Conservation (phyloP, 2,888 invertebrate genomes). For the Phyto melanocephala region DNA sequence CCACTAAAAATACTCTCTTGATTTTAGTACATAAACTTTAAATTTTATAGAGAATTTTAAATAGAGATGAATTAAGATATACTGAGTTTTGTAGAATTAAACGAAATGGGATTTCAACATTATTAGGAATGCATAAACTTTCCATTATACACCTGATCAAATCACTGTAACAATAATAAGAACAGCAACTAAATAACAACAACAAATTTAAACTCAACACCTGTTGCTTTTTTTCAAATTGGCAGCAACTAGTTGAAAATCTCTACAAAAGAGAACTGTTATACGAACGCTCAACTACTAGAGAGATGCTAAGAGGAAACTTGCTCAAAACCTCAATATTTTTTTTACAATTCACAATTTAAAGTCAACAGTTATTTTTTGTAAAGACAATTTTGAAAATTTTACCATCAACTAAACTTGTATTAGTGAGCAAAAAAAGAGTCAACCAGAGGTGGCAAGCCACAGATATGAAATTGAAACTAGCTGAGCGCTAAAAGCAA, state of each 20-base stretch:
- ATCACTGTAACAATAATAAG: background rate
- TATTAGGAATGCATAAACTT: conserved; percentile 42
- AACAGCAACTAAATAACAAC: background rate
- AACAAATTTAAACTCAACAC: background rate
- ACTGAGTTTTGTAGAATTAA: background rate
- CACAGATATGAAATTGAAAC: background rate
- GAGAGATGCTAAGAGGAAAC: background rate
- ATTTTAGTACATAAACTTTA: too few relatives aligned
- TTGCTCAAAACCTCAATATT: background rate
- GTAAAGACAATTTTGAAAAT: too few relatives aligned
- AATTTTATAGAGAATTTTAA: background rate
- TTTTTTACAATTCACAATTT: background rate
- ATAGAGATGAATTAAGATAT: background rate
- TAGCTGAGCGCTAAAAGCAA: background rate
- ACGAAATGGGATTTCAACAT: conserved; percentile 5
- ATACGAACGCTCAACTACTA: background rate
- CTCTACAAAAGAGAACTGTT: conserved; percentile 25
- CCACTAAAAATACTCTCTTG: background rate
- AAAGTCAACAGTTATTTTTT: background rate
- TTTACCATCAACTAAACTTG: background rate
- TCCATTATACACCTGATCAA: conserved; percentile 11
- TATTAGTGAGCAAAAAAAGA: background rate
- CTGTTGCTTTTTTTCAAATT: background rate
- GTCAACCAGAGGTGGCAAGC: background rate
- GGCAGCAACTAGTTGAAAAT: background rate